These are phyloP conservation scores for Drosophila fulvimacula DNA, from an alignment of 2,888 invertebrate genomes.

Conservation along the genomic window DNA sequence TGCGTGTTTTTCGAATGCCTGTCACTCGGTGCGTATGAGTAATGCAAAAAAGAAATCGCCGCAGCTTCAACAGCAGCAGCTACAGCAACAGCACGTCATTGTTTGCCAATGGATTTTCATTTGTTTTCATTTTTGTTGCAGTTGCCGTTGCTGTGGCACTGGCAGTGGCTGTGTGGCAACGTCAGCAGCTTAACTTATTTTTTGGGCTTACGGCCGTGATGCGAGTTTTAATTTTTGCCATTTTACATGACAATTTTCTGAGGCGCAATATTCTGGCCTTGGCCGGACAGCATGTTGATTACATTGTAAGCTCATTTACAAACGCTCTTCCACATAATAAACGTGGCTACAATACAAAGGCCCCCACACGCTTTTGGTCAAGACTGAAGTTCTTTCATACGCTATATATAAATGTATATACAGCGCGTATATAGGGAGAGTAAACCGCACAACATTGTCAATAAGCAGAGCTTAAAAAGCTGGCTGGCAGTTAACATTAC, in stretches of 20 bases:
- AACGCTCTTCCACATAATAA: constrained; percentile 64
- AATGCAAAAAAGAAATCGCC: constrained; percentile 31
- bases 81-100: constrained; percentile 5
- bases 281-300: constrained; percentile 55
- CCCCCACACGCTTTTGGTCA: constrained; percentile 2
- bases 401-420: neutral
- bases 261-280: constrained; percentile 9
- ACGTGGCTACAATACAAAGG: constrained; percentile 28
- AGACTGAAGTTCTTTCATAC: neutral
- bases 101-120: constrained; percentile 19
- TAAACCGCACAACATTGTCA: constrained; percentile 4
- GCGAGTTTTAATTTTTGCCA: constrained; percentile 48
- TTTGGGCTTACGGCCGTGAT: constrained; percentile 40
- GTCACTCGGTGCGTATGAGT: constrained; percentile 60
- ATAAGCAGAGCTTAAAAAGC: constrained; percentile 17
- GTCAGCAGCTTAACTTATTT: constrained; percentile 49
- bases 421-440: neutral
- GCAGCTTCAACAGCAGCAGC: constrained; percentile 3
- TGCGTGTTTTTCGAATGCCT: constrained; percentile 33
- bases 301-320: constrained; percentile 72
- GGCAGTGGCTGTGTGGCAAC: constrained; percentile 1
- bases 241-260: constrained; percentile 53
- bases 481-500: constrained; percentile 85
- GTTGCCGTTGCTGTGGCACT: constrained; percentile 1
- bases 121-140: constrained; percentile 15